phyloP scores from a whole-genome alignment of 1,140 invertebrate genomes.

The Chelonus insularis region DNA sequence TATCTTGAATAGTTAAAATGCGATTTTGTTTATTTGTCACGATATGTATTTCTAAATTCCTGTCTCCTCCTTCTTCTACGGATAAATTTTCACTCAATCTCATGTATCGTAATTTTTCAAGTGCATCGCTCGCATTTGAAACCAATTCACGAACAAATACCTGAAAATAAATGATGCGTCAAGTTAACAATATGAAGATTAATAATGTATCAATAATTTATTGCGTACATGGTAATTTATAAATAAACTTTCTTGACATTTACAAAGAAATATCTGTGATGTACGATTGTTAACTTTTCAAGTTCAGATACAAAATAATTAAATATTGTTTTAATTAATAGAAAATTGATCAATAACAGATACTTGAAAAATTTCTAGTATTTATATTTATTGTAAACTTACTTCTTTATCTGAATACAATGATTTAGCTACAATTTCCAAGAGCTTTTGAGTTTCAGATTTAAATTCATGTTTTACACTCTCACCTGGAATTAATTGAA shows the following conservation, averaged over 20 bases:
- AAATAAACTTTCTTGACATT: too few relatives aligned
- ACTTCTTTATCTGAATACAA: constrained; percentile 98
- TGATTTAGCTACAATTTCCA: constrained; percentile 96
- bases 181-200: too few relatives aligned
- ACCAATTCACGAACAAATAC: constrained; percentile 95
- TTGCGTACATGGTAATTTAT: too few relatives aligned
- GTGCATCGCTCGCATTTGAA: constrained; percentile 95
- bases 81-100: constrained; percentile 64
- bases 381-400: constrained; percentile 30
- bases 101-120: constrained; percentile 87
- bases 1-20: constrained; percentile 88
- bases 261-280: too few relatives aligned
- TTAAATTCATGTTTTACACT: constrained; percentile 82
- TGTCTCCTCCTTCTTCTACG: constrained; percentile 58
- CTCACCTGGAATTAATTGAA: constrained; percentile 58
- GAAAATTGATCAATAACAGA: neutral
- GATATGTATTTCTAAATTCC: constrained; percentile 84
- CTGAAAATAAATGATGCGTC: too few relatives aligned
- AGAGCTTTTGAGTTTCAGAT: constrained; percentile 91
- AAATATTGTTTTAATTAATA: constrained; percentile 7
- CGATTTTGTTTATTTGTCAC: constrained; percentile 85
- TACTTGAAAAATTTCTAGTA: neutral
- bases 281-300: too few relatives aligned
- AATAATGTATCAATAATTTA: too few relatives aligned
- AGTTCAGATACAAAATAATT: too few relatives aligned